These are phyloP conservation scores for Ursus arctos DNA, from an alignment of 2,113 vertebrate genomes.

Conservation along the genomic window DNA sequence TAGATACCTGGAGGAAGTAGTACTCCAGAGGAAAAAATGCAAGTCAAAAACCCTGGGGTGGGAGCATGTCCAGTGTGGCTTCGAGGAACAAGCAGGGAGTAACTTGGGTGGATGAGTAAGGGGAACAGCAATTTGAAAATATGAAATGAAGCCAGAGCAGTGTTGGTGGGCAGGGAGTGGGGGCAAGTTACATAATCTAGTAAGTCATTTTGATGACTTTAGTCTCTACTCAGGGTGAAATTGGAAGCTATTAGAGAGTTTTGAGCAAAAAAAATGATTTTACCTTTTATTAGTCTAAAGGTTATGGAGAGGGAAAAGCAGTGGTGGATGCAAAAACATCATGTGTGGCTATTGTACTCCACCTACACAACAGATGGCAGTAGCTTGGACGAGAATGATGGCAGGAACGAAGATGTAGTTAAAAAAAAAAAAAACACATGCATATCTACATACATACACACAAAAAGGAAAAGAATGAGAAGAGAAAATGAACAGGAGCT, in stretches of 20 bases:
- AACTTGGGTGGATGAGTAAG: not conserved
- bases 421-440: not conserved
- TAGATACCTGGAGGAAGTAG: not conserved
- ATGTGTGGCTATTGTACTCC: not conserved
- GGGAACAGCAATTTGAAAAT: not conserved
- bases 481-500: not conserved
- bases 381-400: not conserved
- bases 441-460: not conserved
- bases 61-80: not conserved
- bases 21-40: not conserved
- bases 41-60: not conserved
- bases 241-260: not conserved
- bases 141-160: not conserved
- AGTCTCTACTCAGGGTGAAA: not conserved
- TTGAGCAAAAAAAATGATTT: not conserved
- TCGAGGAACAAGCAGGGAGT: not conserved
- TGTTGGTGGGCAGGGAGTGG: not conserved
- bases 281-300: not conserved
- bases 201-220: not conserved
- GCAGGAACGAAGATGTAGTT: not conserved
- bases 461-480: not conserved
- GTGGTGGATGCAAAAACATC: not conserved
- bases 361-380: not conserved
- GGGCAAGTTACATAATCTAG: not conserved
- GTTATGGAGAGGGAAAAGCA: not conserved